Evolutionary conservation across 2,797 vertebrate species (phyloP).

Genomic region (Peromyscus eremicus): DNA sequence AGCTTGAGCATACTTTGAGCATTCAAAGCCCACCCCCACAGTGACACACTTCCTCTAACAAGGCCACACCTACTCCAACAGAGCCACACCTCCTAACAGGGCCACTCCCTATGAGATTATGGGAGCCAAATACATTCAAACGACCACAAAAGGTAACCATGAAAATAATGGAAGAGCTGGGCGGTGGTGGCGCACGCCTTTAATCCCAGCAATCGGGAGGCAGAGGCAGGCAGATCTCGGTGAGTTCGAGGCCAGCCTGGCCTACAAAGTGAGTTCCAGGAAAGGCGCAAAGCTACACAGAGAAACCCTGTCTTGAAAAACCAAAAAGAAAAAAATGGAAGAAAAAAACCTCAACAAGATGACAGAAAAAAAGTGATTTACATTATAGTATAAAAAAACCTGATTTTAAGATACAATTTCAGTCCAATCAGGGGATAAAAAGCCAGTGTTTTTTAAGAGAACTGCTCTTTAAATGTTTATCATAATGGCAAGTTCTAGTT

Average conservation of each 20-base stretch:
- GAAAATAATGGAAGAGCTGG: slow-evolving; percentile 86
- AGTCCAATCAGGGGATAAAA: neutral
- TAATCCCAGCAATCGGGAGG: no score
- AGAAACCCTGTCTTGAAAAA: no score
- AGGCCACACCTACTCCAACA: neutral
- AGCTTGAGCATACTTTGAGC: neutral
- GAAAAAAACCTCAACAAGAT: slow-evolving; percentile 23
- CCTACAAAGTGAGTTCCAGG: no score
- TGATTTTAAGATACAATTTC: slow-evolving; percentile 35
- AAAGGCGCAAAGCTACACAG: no score
- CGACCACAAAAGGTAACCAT: slow-evolving; percentile 81
- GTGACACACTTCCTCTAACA: neutral
- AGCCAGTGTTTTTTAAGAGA: slow-evolving; percentile 44
- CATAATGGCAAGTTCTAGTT: neutral
- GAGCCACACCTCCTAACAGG: neutral
- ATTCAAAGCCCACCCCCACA: neutral
- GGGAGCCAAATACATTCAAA: neutral
- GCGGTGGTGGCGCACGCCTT: no score
- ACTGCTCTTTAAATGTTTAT: neutral
- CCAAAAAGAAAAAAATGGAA: no score
- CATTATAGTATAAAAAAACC: neutral
- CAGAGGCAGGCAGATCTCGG: no score
- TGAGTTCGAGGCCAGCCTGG: no score
- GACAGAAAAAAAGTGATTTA: neutral
- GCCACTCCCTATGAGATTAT: neutral